These are phyloP conservation scores for Nomada lathburiana DNA, from an alignment of 2,888 invertebrate species.

Conservation along the genomic window DNA sequence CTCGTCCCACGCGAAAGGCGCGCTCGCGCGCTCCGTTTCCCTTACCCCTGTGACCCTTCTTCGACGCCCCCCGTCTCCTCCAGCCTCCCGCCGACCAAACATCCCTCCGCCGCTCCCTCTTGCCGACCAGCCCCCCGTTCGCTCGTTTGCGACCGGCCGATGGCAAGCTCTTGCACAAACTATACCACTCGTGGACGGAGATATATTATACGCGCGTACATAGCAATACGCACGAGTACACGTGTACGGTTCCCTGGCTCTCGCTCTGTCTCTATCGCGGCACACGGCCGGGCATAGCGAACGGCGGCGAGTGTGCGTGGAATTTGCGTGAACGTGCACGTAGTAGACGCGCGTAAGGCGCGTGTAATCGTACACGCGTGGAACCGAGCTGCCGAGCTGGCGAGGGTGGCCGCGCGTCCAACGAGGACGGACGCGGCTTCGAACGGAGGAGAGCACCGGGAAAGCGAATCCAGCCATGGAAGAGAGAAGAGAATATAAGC, in stretches of 20 bases:
- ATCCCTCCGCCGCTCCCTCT: slow-evolving; percentile 38
- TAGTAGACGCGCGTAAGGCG: slow-evolving; percentile 63
- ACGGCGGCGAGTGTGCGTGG: slow-evolving; percentile 38
- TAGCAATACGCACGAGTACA: slow-evolving; percentile 56
- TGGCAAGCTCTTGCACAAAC: slow-evolving; percentile 70
- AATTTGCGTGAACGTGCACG: slow-evolving; percentile 60
- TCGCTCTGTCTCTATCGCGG: slow-evolving; percentile 5
- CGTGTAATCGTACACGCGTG: slow-evolving; percentile 62
- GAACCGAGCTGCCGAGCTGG: slow-evolving; percentile 9
- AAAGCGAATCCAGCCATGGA: not conserved
- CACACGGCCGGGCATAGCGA: not conserved
- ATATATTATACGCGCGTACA: slow-evolving; percentile 69
- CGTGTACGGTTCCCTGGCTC: slow-evolving; percentile 37
- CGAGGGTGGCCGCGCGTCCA: slow-evolving; percentile 25
- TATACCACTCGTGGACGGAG: slow-evolving; percentile 64
- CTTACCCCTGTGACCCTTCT: slow-evolving; percentile 33
- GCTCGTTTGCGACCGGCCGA: slow-evolving; percentile 66
- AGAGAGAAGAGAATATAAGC: slow-evolving; percentile 25
- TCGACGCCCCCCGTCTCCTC: not conserved
- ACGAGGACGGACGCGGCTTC: slow-evolving; percentile 40
- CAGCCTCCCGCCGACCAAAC: slow-evolving; percentile 37
- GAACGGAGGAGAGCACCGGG: slow-evolving; percentile 12
- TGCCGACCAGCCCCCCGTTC: slow-evolving; percentile 53
- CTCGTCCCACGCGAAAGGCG: slow-evolving; percentile 65
- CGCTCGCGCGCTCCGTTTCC: slow-evolving; percentile 58